Percentiles rank a stretch among this genome's conserved stretches.
These are phyloP conservation scores for Mesodorylaimus sp. DNA, from an alignment of 2,888 invertebrate genomes.

Conservation along the genomic window DNA sequence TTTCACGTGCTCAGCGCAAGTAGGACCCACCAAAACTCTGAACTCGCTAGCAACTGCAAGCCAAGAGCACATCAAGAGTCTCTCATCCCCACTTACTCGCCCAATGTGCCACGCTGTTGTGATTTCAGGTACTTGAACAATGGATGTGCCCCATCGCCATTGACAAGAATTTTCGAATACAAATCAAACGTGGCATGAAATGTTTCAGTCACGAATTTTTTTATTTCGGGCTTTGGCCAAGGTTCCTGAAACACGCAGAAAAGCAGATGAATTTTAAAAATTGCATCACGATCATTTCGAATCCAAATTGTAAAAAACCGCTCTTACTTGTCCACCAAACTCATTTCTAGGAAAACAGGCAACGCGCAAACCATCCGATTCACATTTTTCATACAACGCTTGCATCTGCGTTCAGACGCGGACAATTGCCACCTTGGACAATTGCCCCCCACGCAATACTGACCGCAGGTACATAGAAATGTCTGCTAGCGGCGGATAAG, in stretches of 20 bases:
- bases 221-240: slow-evolving; percentile 48
- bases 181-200: slow-evolving; percentile 31
- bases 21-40: no score
- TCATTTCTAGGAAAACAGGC: slow-evolving; percentile 71
- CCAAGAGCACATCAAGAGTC: no score
- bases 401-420: no score
- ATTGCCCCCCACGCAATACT: no score
- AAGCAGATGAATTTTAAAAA: no score
- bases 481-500: no score
- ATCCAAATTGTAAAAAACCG: no score
- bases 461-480: no score
- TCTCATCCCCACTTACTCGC: background rate
- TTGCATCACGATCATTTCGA: no score
- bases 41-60: no score
- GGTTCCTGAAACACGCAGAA: slow-evolving; percentile 42
- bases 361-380: slow-evolving; percentile 53
- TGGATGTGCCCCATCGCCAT: slow-evolving; percentile 48
- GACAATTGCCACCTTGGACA: no score
- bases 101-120: slow-evolving; percentile 32
- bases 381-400: slow-evolving; percentile 49
- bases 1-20: no score
- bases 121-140: slow-evolving; percentile 48
- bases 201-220: slow-evolving; percentile 35
- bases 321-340: slow-evolving; percentile 41
- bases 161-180: slow-evolving; percentile 48